Conservation (phyloP, 2,797 vertebrate genomes). For the Ptychobarbus kaznakovi region DNA sequence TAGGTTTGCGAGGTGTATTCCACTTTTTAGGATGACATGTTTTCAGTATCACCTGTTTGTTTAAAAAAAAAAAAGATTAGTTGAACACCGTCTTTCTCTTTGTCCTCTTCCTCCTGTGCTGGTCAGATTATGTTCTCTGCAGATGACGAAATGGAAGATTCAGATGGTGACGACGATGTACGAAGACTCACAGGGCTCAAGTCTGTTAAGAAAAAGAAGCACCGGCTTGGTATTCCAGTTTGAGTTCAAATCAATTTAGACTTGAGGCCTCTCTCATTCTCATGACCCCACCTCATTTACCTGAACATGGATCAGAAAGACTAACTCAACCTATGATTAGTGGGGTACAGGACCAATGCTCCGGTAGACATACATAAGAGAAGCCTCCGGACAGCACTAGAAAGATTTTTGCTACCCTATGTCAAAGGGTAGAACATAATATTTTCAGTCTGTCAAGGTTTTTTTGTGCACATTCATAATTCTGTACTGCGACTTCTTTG, state of each 20-base stretch:
- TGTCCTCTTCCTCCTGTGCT: conserved; percentile 40
- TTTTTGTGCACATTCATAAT: conserved; percentile 27
- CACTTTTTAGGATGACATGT: neutral
- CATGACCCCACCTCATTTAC: conserved; percentile 31
- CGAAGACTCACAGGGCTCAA: conserved; percentile 88
- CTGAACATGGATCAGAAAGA: neutral
- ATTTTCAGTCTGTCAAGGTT: neutral
- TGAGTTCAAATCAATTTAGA: conserved; percentile 72
- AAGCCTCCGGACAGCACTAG: neutral
- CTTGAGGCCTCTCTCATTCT: conserved; percentile 43
- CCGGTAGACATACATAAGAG: neutral
- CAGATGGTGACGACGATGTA: conserved; percentile 89
- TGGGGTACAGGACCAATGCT: neutral
- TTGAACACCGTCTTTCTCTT: neutral
- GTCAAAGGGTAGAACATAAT: neutral
- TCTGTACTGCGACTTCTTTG: neutral
- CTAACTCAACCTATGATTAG: neutral
- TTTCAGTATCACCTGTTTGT: neutral
- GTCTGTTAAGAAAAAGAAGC: conserved; percentile 94
- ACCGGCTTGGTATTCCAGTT: conserved; percentile 93
- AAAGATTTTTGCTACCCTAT: neutral
- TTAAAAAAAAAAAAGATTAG: neutral
- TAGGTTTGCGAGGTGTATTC: neutral
- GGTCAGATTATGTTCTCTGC: conserved; percentile 95
- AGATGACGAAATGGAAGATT: conserved; percentile 98